Evolutionary conservation across 2,113 vertebrate species (phyloP).

Genomic region (Electrona antarctica): DNA sequence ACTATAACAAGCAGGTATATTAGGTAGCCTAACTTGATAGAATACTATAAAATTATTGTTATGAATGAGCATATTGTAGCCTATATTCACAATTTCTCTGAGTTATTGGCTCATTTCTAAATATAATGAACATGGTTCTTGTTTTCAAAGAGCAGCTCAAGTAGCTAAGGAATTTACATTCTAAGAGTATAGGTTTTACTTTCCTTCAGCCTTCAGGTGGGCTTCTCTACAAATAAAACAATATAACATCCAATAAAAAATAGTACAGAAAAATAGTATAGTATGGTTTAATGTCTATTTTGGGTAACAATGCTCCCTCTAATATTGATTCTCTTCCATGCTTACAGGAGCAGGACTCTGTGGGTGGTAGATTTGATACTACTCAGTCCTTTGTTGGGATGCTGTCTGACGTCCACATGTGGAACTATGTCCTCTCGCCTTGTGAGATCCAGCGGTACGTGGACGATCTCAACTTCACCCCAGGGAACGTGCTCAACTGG

Average conservation of each 20-base stretch:
- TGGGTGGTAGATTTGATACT: constrained; percentile 49
- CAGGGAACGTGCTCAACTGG: constrained; percentile 73
- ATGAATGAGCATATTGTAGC: too few relatives aligned
- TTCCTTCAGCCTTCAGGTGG: too few relatives aligned
- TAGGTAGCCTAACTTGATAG: too few relatives aligned
- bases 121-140: too few relatives aligned
- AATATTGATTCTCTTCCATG: neutral
- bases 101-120: neutral
- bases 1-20: too few relatives aligned
- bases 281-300: too few relatives aligned
- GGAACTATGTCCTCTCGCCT: constrained; percentile 61
- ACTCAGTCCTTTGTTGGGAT: constrained; percentile 64
- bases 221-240: neutral
- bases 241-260: neutral
- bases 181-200: too few relatives aligned
- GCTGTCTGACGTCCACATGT: constrained; percentile 70
- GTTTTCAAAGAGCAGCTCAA: too few relatives aligned
- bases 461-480: constrained; percentile 44
- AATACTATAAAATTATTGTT: too few relatives aligned
- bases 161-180: neutral
- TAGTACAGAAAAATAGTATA: neutral
- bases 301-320: too few relatives aligned
- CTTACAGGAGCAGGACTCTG: constrained; percentile 62
- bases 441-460: constrained; percentile 57
- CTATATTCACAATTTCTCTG: too few relatives aligned